These are phyloP conservation scores for Catharus bicknelli DNA, from an alignment of 2,113 vertebrate species.

Conservation along the genomic window DNA sequence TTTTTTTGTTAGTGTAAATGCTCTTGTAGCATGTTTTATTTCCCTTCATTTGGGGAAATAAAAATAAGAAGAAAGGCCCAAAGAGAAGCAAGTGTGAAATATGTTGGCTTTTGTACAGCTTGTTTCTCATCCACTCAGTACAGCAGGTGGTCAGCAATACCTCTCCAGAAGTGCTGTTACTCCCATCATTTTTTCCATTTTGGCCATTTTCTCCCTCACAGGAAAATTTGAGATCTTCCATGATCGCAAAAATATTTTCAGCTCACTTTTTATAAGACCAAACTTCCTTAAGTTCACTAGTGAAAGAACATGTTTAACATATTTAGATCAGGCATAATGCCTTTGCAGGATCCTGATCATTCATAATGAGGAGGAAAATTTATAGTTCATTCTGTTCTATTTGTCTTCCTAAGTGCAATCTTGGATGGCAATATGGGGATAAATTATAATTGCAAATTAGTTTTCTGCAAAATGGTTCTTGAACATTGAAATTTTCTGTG, in stretches of 20 bases:
- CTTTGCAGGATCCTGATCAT: not conserved
- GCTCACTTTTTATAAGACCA: not conserved
- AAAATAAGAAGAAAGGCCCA: not conserved
- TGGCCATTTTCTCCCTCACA: not conserved
- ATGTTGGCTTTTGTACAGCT: not conserved
- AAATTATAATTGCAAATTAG: conserved; percentile 42
- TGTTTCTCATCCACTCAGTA: not conserved
- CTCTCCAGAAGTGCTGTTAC: not conserved
- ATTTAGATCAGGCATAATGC: not conserved
- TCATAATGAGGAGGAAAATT: not conserved
- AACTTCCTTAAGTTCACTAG: not conserved
- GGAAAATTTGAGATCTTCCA: not conserved
- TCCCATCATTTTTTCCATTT: not conserved
- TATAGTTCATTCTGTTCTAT: conserved; percentile 1
- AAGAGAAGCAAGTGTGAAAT: not conserved
- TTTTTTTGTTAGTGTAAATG: not conserved
- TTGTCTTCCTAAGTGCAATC: conserved; percentile 31
- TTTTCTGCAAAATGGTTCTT: not conserved
- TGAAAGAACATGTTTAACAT: not conserved
- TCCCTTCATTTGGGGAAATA: not conserved
- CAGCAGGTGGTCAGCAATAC: not conserved
- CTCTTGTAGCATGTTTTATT: not conserved
- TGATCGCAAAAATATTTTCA: not conserved
- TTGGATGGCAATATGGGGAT: not conserved
- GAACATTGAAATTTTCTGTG: not conserved